Evolutionary conservation across 2,113 vertebrate genomes (phyloP).

Genomic region (Excalfactoria chinensis): DNA sequence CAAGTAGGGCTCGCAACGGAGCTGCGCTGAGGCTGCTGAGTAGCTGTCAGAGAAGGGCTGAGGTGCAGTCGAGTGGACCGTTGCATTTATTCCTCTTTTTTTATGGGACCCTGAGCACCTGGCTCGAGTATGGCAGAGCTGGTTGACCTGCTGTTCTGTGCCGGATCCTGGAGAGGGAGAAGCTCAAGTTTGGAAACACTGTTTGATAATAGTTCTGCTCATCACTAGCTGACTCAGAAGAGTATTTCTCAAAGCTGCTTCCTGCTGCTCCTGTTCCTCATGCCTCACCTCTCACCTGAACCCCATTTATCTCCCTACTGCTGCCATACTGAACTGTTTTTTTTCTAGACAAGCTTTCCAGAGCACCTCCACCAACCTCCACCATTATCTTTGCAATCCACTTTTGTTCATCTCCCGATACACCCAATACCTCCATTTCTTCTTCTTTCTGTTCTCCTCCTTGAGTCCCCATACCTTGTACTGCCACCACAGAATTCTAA

Average conservation of each 20-base stretch:
- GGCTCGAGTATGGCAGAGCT: not conserved
- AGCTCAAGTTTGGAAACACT: rapidly evolving
- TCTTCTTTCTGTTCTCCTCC: not conserved
- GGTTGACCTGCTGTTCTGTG: not conserved
- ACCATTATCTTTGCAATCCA: not conserved
- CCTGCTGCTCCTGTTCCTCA: not conserved
- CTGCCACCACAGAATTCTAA: not conserved
- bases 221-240: not conserved
- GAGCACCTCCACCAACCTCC: not conserved
- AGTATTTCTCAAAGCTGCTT: not conserved
- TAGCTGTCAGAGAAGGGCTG: not conserved
- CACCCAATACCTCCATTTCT: not conserved
- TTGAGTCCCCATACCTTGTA: not conserved
- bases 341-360: not conserved
- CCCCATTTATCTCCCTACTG: not conserved
- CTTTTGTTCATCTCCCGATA: not conserved
- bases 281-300: not conserved
- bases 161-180: not conserved
- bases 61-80: not conserved
- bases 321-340: not conserved
- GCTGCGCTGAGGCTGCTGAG: not conserved
- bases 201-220: not conserved
- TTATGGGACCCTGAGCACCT: not conserved
- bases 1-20: not conserved
- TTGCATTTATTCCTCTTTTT: not conserved